phyloP scores from a whole-genome alignment of 53 echinoderm and acorn worm species.

The Henricia sp. region DNA sequence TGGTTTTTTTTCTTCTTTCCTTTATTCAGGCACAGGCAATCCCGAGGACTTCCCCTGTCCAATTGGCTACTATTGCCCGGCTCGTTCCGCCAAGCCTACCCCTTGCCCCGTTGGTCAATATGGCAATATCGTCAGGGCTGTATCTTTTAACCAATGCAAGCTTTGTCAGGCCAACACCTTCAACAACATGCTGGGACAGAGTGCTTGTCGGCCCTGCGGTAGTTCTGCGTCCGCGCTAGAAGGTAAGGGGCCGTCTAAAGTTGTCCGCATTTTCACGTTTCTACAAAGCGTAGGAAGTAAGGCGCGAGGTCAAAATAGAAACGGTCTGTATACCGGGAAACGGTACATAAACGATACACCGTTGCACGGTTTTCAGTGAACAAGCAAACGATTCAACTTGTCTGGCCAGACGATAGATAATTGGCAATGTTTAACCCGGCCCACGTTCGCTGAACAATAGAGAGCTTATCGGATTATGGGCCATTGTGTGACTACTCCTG shows the following conservation, averaged over 20 bases:
- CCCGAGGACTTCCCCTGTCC: conserved; percentile 88
- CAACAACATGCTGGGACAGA: conserved; percentile 91
- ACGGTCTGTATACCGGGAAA: too few species aligned
- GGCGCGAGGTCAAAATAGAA: too few species aligned
- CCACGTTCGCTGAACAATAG: too few species aligned
- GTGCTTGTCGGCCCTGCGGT: conserved; percentile 92
- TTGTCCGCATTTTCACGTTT: too few species aligned
- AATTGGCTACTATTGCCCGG: conserved; percentile 93
- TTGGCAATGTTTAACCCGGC: too few species aligned
- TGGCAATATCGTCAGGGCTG: conserved; percentile 74
- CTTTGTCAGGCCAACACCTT: conserved; percentile 83
- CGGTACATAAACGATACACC: too few species aligned
- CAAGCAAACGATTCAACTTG: too few species aligned
- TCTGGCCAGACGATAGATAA: too few species aligned
- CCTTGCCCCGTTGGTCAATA: conserved; percentile 82
- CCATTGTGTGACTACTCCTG: too few species aligned
- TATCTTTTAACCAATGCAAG: conserved; percentile 64
- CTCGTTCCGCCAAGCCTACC: conserved; percentile 63
- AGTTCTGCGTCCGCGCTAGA: conserved; percentile 77
- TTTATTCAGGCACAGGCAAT: conserved; percentile 81
- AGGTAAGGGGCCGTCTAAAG: conserved; percentile 24
- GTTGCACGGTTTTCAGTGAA: too few species aligned
- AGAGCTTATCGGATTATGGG: too few species aligned
- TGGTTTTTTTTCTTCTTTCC: neutral
- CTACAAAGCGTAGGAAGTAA: too few species aligned